Percentiles rank a stretch among this genome's conserved stretches.
phyloP scores from a whole-genome alignment of 53 echinoderm and acorn worm genomes.

The Stichopus horrens region DNA sequence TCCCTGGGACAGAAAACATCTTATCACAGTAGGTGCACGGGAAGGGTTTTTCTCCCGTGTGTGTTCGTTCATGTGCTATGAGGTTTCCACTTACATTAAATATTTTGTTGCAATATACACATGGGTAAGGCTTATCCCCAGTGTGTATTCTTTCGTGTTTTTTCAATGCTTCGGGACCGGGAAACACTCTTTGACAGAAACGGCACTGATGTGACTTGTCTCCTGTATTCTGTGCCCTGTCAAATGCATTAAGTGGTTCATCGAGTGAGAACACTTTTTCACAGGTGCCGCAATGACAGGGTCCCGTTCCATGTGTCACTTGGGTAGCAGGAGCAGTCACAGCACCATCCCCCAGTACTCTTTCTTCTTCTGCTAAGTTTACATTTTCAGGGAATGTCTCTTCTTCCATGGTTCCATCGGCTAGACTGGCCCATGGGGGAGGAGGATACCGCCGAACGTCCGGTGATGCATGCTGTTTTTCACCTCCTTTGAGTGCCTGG shows the following conservation, averaged over 20 bases:
- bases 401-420: no score
- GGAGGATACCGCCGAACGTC: no score
- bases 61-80: neutral
- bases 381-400: no score
- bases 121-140: neutral
- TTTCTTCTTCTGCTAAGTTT: no score
- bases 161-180: neutral
- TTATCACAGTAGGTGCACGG: neutral
- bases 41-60: conserved; percentile 1
- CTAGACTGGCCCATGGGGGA: no score
- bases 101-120: neutral
- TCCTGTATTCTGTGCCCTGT: neutral
- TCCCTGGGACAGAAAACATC: neutral
- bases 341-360: no score
- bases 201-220: neutral
- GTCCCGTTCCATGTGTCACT: neutral
- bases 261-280: neutral
- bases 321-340: no score
- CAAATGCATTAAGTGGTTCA: neutral
- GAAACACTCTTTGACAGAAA: neutral
- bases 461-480: no score
- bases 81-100: neutral
- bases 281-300: neutral
- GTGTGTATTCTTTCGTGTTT: neutral
- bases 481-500: no score